Conservation (phyloP, 2,888 invertebrate species). For the Ennomos quercinarius region DNA sequence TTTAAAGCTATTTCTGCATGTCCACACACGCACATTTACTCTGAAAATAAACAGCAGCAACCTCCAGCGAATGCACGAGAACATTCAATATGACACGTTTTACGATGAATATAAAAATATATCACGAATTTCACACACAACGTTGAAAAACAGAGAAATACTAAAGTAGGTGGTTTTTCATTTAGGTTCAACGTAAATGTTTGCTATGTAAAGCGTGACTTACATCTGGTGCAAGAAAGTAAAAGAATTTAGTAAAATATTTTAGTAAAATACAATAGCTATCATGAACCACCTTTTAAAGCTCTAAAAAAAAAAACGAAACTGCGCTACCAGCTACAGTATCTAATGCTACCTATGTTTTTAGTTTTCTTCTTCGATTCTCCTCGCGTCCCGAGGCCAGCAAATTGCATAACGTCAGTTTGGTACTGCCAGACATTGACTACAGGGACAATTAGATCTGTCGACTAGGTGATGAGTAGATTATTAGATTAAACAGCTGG, state of each 20-base stretch:
- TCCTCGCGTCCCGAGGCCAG: too few species aligned
- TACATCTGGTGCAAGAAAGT: background rate
- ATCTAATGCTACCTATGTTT: too few species aligned
- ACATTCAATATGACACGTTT: constrained; percentile 23
- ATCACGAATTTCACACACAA: constrained; percentile 11
- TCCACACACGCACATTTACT: background rate
- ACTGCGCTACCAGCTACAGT: background rate
- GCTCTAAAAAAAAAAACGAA: constrained; percentile 1
- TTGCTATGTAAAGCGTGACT: background rate
- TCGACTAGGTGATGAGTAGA: too few species aligned
- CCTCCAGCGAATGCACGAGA: constrained; percentile 9
- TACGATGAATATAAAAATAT: constrained; percentile 23
- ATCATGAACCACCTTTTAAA: background rate
- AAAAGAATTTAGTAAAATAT: background rate
- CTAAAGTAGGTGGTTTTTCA: constrained; percentile 15
- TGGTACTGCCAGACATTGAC: too few species aligned
- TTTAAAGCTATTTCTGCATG: background rate
- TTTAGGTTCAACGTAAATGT: background rate
- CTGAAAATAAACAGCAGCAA: background rate
- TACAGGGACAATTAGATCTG: too few species aligned
- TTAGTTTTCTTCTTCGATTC: too few species aligned
- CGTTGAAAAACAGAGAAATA: constrained; percentile 10
- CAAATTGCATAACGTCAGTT: too few species aligned
- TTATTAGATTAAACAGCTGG: too few species aligned
- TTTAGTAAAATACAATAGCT: background rate